Evolutionary conservation across 1,140 invertebrate species (phyloP).

Genomic region (Solenopsis fugax): DNA sequence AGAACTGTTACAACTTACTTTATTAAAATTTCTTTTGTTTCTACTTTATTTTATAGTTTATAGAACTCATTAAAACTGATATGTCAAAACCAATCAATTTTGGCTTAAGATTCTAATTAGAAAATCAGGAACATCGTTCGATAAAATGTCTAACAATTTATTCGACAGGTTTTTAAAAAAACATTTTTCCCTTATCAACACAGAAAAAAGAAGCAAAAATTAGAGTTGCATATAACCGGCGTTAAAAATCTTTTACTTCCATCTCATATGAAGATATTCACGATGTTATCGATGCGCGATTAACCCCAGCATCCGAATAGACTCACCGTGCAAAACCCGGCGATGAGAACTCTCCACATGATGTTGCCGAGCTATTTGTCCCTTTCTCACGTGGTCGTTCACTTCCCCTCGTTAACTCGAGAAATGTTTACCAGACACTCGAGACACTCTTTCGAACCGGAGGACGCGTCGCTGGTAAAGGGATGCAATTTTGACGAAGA

Average conservation of each 20-base stretch:
- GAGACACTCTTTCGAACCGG: conserved; percentile 52
- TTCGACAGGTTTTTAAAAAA: neutral
- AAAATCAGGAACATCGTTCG: neutral
- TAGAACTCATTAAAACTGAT: neutral
- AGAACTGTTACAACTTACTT: neutral
- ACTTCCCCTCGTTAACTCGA: conserved; percentile 21
- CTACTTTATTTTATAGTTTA: neutral
- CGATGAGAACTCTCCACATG: conserved; percentile 84
- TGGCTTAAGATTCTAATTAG: too few species aligned
- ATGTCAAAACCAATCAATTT: neutral
- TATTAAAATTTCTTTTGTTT: neutral
- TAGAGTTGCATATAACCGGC: neutral
- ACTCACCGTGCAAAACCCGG: conserved; percentile 83
- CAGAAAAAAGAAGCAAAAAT: neutral
- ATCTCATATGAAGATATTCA: neutral
- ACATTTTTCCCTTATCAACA: neutral
- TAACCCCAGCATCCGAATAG: neutral
- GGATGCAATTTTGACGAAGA: conserved; percentile 83
- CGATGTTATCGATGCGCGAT: neutral
- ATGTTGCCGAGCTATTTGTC: conserved; percentile 52
- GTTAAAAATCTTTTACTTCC: neutral
- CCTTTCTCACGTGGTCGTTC: conserved; percentile 30
- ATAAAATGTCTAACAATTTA: neutral
- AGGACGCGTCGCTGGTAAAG: conserved; percentile 34
- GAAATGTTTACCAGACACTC: conserved; percentile 52